A percentile compares a stretch with the other conserved stretches of the same genome.
Conservation (phyloP, 2,888 invertebrate species). For the Fragum fragum region DNA sequence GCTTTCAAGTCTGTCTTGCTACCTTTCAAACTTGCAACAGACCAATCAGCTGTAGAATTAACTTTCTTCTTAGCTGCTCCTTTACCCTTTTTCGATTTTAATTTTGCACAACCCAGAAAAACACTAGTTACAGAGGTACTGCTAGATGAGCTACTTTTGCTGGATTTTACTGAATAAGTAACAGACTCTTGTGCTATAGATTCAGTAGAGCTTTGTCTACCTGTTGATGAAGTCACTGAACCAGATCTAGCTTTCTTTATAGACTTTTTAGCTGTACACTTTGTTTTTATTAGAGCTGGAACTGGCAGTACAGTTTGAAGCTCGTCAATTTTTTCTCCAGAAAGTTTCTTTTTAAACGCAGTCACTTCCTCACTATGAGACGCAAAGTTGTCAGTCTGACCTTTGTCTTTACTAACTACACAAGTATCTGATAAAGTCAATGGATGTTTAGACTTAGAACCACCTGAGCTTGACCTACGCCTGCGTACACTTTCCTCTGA, state of each 20-base stretch:
- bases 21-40: conserved; percentile 27
- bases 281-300: not conserved
- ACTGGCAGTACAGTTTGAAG: conserved; percentile 21
- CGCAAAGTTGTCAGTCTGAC: not conserved
- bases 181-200: not conserved
- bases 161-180: conserved; percentile 23
- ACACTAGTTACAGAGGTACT: conserved; percentile 49
- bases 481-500: conserved; percentile 25
- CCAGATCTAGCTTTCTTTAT: not conserved
- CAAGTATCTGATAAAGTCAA: conserved; percentile 5
- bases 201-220: not conserved
- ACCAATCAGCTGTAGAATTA: conserved; percentile 46
- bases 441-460: conserved; percentile 46
- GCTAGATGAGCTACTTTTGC: conserved; percentile 48
- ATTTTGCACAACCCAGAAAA: conserved; percentile 34
- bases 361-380: conserved; percentile 14
- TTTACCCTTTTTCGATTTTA: conserved; percentile 36
- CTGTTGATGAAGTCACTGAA: conserved; percentile 9
- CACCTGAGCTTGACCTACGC: conserved; percentile 50
- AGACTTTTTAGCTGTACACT: conserved; percentile 8
- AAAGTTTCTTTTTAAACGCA: conserved; percentile 4
- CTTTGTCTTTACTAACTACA: conserved; percentile 15
- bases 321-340: not conserved
- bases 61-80: conserved; percentile 21
- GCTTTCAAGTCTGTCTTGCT: not conserved